Conservation (phyloP, 53 echinoderm and acorn worm genomes). For the Holothuria scabra region DNA sequence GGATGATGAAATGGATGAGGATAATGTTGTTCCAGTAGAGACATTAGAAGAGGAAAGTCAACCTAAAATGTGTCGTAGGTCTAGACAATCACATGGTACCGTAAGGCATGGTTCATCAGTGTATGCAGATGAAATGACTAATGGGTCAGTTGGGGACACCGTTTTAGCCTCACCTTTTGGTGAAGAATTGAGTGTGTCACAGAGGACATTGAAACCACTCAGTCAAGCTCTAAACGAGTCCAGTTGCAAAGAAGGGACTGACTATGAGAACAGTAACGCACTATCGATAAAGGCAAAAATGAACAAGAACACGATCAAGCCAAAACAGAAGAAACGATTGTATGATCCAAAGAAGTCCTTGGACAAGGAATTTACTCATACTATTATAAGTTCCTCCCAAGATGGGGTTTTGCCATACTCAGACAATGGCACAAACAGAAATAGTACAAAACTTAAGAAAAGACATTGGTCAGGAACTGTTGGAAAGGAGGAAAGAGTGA, state of each 20-base stretch:
- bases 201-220: constrained; percentile 19
- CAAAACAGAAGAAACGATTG: constrained; percentile 28
- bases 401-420: too few relatives aligned
- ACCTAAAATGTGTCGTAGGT: constrained; percentile 3
- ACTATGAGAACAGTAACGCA: not conserved
- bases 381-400: not conserved
- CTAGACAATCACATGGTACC: constrained; percentile 17
- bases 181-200: not conserved
- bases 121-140: not conserved
- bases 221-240: constrained; percentile 29
- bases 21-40: not conserved
- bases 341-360: constrained; percentile 35
- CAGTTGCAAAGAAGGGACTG: not conserved
- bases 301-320: not conserved
- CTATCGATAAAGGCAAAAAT: constrained; percentile 3
- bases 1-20: not conserved
- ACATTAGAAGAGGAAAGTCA: too few relatives aligned
- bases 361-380: constrained; percentile 29
- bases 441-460: not conserved
- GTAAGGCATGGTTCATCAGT: too few relatives aligned
- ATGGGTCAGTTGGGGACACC: not conserved
- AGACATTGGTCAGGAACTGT: not conserved
- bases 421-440: not conserved
- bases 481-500: not conserved
- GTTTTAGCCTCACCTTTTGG: not conserved